Evolutionary conservation across 2,113 vertebrate genomes (phyloP).

Genomic region (Speoplatyrhinus poulsoni): DNA sequence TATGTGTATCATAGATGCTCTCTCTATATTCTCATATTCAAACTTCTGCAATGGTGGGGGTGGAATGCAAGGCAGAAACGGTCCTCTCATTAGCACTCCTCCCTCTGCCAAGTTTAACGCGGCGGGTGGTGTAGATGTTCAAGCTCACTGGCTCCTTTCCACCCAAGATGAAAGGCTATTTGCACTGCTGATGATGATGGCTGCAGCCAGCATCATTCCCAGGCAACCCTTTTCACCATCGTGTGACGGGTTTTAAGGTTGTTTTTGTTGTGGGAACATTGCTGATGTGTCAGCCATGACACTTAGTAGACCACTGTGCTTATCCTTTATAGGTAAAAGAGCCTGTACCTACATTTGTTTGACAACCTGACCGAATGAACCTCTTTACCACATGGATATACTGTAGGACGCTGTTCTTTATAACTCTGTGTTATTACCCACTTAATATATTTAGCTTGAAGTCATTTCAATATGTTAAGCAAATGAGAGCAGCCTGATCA

Average conservation of each 20-base stretch:
- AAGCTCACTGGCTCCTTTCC: slow-evolving; percentile 65
- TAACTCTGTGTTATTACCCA: slow-evolving; percentile 39
- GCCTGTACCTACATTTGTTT: slow-evolving; percentile 18
- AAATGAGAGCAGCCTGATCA: slow-evolving; percentile 37
- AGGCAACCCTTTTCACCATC: slow-evolving; percentile 48
- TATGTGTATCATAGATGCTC: slow-evolving; percentile 78
- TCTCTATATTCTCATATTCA: slow-evolving; percentile 69
- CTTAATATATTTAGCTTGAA: slow-evolving; percentile 39
- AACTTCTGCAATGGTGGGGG: slow-evolving; percentile 57
- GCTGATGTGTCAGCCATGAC: slow-evolving; percentile 65
- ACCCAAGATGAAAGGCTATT: slow-evolving; percentile 76
- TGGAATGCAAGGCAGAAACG: slow-evolving; percentile 69
- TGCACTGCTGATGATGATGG: slow-evolving; percentile 64
- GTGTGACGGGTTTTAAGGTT: slow-evolving; percentile 73
- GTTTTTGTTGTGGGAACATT: slow-evolving; percentile 52
- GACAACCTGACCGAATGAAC: slow-evolving; percentile 52
- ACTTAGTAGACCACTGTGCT: slow-evolving; percentile 71
- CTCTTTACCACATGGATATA: slow-evolving; percentile 38
- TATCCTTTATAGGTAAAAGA: slow-evolving; percentile 57
- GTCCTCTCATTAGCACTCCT: slow-evolving; percentile 70
- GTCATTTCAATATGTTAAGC: slow-evolving; percentile 47
- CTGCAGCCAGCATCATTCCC: slow-evolving; percentile 57
- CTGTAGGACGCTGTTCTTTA: slow-evolving; percentile 35
- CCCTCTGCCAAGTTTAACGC: slow-evolving; percentile 55
- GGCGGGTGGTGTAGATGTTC: slow-evolving; percentile 58